Base-by-base conservation (phyloP, 1,140 invertebrate genomes). In the Zaprionus africanus region DNA sequence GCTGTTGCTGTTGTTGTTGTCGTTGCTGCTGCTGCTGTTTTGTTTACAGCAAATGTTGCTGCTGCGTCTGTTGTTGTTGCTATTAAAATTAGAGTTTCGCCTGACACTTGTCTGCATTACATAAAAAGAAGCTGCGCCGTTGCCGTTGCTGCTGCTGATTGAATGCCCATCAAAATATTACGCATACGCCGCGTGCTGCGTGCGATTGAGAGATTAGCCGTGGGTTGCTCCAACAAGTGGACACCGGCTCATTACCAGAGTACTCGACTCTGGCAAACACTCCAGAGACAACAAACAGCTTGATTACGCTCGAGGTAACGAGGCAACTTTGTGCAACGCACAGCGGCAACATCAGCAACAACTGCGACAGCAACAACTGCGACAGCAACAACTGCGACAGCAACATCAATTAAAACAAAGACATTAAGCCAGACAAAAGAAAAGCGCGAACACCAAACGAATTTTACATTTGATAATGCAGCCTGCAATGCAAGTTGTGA, bases 81-180 rank as follows among this genome's bases (percentile, higher is more conserved):
- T 41, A 34, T 71, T 65, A 63, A 75, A 79, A 66, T 81, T 76
- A 60, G 28, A 69, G 66, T 74, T 75, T 88, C 17, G 77, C 80
- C 71, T 87, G 83, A 87, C 83, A 87, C 77, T 83, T 88, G 83
- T 24, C 53, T 34, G 56, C 28, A 76, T 87, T 87, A 88, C 72
- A 78, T 87, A 88, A 88, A 84, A 64, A 56, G 69, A 62, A 56
- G 56, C 41, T 70, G 56, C 12, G 62, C 61, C 15, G 22, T 63
- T 38, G 62, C 61, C 15, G 22, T 63, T 38, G 22, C 70, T 38
- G 28, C 2, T 41, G 24, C 56, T 78, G 69, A 74, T 59, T 67
- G 61, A 43, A 36, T 61, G 69, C 49, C 24, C 68, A 76, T 76
- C 61, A 28, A 24, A 61, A 41, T 72, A 76, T 76, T 76, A 72